Evolutionary conservation across 2,888 invertebrate genomes (phyloP).

Genomic region (Apoderus coryli): DNA sequence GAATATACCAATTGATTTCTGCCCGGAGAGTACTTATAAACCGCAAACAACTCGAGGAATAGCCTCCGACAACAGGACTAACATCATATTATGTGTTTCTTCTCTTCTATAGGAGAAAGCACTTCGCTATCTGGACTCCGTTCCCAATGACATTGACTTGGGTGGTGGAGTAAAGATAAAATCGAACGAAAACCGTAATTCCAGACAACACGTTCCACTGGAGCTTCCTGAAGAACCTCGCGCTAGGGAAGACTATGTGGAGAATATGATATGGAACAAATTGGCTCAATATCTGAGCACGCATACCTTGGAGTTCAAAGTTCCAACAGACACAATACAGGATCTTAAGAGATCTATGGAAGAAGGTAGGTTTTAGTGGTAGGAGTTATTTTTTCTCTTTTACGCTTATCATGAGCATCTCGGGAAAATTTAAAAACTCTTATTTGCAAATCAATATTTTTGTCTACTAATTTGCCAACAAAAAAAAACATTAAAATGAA

Average conservation of each 20-base stretch:
- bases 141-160: constrained; percentile 43
- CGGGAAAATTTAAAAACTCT: too few species aligned
- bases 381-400: too few species aligned
- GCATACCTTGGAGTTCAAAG: constrained; percentile 67
- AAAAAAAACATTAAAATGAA: too few species aligned
- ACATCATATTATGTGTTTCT: too few species aligned
- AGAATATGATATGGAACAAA: constrained; percentile 57
- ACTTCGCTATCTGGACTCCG: constrained; percentile 51
- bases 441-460: too few species aligned
- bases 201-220: constrained; percentile 16
- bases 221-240: constrained; percentile 49
- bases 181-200: constrained; percentile 27
- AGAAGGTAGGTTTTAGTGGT: constrained; percentile 47
- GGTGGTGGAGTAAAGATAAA: constrained; percentile 48
- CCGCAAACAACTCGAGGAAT: too few species aligned
- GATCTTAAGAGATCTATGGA: constrained; percentile 61
- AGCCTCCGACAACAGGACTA: too few species aligned
- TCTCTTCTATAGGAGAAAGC: constrained; percentile 65
- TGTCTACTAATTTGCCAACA: too few species aligned
- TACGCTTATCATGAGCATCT: too few species aligned
- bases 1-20: too few species aligned
- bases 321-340: constrained; percentile 57
- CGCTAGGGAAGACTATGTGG: constrained; percentile 56
- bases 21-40: too few species aligned
- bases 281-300: constrained; percentile 61